A percentile compares a stretch with the other conserved stretches of the same genome.
Conservation (phyloP, 2,888 invertebrate genomes). For the Drosophila anomalata region DNA sequence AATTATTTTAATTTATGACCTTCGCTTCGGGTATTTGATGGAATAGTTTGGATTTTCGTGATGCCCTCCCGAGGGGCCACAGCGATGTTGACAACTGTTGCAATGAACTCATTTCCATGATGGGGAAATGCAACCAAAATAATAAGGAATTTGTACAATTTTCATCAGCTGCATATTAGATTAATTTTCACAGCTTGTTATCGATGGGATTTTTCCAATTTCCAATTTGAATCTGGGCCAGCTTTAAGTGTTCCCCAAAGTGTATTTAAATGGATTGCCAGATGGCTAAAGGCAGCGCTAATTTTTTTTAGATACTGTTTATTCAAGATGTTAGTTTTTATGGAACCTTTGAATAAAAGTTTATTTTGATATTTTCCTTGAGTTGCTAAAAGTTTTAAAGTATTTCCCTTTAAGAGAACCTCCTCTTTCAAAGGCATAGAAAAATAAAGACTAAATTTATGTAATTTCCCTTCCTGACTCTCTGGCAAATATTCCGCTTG, state of each 20-base stretch:
- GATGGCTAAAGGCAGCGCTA: too few relatives aligned
- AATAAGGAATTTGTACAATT: conserved; percentile 3
- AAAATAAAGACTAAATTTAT: conserved; percentile 3
- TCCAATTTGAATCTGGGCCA: conserved; percentile 35
- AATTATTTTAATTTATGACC: conserved; percentile 56
- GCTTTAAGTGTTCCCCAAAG: conserved; percentile 57
- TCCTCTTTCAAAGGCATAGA: background rate
- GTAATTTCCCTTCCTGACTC: conserved; percentile 23
- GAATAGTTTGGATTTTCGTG: conserved; percentile 56
- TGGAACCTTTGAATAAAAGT: background rate
- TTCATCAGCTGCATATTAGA: conserved; percentile 4
- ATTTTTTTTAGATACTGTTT: background rate
- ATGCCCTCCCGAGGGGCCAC: background rate
- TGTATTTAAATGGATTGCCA: conserved; percentile 46
- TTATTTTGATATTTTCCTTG: background rate
- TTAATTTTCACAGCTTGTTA: background rate
- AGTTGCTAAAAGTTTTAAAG: background rate
- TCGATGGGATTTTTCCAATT: conserved; percentile 8
- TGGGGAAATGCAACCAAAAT: background rate
- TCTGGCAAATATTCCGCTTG: conserved; percentile 14
- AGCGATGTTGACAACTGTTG: conserved; percentile 53
- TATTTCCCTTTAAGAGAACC: background rate
- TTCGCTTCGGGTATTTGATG: conserved; percentile 52
- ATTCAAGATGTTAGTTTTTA: background rate
- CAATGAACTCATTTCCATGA: background rate